phyloP scores from a whole-genome alignment of 2,113 vertebrate genomes.

The Emydocephalus ijimae region DNA sequence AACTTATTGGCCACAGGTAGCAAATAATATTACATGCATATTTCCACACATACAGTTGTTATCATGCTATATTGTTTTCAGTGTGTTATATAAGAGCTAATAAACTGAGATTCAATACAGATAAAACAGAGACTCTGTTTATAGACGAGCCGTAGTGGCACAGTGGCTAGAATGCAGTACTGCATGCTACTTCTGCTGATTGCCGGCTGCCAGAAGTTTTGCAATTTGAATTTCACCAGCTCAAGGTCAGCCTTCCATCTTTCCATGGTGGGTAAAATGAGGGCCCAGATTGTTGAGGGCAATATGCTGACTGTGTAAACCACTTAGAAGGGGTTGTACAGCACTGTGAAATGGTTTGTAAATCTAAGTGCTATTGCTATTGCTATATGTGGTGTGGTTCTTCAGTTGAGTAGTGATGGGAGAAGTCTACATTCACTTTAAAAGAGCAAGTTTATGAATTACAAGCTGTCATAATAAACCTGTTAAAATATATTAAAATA shows the following conservation, averaged over 20 bases:
- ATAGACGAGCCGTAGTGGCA: no score
- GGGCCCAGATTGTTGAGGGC: no score
- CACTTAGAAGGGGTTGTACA: no score
- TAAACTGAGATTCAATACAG: not conserved
- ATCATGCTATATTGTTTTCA: not conserved
- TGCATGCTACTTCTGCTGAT: no score
- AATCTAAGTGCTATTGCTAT: no score
- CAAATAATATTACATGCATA: not conserved
- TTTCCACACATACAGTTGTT: not conserved
- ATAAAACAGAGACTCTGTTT: not conserved
- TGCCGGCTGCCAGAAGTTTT: no score
- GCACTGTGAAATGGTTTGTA: no score
- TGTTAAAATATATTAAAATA: not conserved
- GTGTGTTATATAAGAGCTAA: not conserved
- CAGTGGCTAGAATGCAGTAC: no score
- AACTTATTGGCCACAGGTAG: not conserved
- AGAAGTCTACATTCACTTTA: not conserved
- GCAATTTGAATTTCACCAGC: no score
- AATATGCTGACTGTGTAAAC: no score
- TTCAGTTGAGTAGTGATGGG: not conserved
- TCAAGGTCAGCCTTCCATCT: no score
- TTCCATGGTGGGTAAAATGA: no score
- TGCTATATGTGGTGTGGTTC: not conserved
- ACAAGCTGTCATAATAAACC: not conserved
- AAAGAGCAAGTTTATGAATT: not conserved